These are phyloP conservation scores for Campylomormyrus tamandua DNA, from an alignment of 2,113 vertebrate species.

Conservation along the genomic window DNA sequence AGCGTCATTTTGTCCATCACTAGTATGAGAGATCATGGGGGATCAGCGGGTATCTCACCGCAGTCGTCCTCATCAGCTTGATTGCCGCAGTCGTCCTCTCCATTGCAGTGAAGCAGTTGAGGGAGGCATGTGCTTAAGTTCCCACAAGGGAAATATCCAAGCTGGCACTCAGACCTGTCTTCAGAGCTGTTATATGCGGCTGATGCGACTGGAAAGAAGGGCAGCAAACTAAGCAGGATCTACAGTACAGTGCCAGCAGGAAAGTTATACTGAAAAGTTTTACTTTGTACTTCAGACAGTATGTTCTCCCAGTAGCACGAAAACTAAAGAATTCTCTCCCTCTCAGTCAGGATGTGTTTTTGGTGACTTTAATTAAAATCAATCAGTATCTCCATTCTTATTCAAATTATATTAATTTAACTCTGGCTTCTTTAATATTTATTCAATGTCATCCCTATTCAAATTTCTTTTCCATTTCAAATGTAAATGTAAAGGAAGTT, in stretches of 20 bases:
- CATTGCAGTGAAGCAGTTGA: slow-evolving; percentile 85
- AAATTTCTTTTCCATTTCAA: background rate
- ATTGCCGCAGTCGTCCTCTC: slow-evolving; percentile 86
- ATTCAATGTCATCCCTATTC: background rate
- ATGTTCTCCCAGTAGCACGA: background rate
- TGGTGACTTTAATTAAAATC: background rate
- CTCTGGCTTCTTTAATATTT: background rate
- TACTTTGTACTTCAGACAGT: background rate
- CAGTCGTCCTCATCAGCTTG: slow-evolving; percentile 85
- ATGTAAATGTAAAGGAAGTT: background rate
- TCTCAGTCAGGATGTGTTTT: background rate
- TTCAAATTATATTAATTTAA: background rate
- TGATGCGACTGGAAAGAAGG: slow-evolving; percentile 42
- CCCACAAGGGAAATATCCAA: slow-evolving; percentile 90
- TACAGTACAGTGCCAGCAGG: background rate
- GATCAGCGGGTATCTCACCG: slow-evolving; percentile 59
- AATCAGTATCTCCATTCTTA: background rate
- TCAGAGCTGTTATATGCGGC: slow-evolving; percentile 54
- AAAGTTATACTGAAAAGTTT: background rate
- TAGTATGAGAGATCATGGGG: background rate
- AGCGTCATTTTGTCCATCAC: background rate
- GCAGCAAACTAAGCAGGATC: background rate
- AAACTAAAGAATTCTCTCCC: background rate
- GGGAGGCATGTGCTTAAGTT: slow-evolving; percentile 81
- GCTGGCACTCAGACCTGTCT: slow-evolving; percentile 60